phyloP scores from a whole-genome alignment of 2,888 invertebrate genomes.

The Quadroppia sp. region DNA sequence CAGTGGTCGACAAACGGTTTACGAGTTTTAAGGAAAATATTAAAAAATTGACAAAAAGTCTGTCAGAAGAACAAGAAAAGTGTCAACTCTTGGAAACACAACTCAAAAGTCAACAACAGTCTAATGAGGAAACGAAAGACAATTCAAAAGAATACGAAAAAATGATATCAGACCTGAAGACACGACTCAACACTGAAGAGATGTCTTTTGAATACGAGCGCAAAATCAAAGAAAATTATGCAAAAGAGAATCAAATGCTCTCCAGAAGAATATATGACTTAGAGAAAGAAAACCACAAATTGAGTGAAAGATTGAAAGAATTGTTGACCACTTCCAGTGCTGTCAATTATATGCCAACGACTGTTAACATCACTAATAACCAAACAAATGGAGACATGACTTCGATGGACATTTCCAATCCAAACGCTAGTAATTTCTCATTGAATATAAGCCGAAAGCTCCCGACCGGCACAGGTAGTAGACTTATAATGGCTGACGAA shows the following conservation, averaged over 20 bases:
- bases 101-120: background rate
- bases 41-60: background rate
- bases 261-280: background rate
- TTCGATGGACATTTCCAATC: background rate
- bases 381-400: background rate
- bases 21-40: background rate
- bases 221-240: slow-evolving; percentile 36
- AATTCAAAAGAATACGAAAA: background rate
- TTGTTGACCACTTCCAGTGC: background rate
- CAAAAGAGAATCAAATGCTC: slow-evolving; percentile 8
- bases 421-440: background rate
- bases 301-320: background rate
- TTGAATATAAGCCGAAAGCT: slow-evolving; percentile 15
- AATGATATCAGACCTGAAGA: background rate
- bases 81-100: background rate
- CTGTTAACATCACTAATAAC: background rate
- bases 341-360: slow-evolving; percentile 1
- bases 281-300: background rate
- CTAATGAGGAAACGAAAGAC: background rate
- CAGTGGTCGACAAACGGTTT: background rate
- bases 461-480: slow-evolving; percentile 42
- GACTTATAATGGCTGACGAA: slow-evolving; percentile 46
- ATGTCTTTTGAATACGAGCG: slow-evolving; percentile 39
- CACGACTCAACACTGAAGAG: slow-evolving; percentile 17
- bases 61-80: background rate